Evolutionary conservation across 2,113 vertebrate species (phyloP), one percentile per base, ranked within the genome.

Genomic region (Zosterops borbonicus): DNA sequence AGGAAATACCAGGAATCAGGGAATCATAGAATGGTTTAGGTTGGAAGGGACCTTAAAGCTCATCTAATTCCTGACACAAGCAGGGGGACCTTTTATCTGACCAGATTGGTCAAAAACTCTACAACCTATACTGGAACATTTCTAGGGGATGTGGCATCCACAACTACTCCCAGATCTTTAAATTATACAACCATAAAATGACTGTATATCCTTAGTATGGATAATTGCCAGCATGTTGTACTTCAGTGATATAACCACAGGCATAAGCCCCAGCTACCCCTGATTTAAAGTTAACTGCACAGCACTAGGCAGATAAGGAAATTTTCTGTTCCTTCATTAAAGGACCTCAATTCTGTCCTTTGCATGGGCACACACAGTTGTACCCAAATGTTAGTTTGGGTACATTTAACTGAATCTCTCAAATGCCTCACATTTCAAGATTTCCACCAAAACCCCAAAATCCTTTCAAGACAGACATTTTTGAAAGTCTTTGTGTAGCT

Each of bases 91-190:
- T 65, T 75, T 6, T 10, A n/a, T 39, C 41, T 37, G 16, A 35
- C 2, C 10, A 63, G 14, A 11, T 15, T 76, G 63, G n/a, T 73
- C 24, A 53, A 39, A 70, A 76, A 25, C 31, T 31, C 10, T 12
- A 1, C 74, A 20, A 3, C 31, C 21, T 35, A 2, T 3, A 9
- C n/a, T 15, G 9, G 21, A 76, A 46, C 7, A 49, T 1, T 25
- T 47, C 11, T 13, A 56, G 9, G 24, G 13, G 9, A 29, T 56
- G 13, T 20, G 9, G 13, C 9, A 35, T 9, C 9, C 12, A 24
- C 37, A 46, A 7, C 10, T 21, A 11, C 39, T 49, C 35, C 29
- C n/a, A 89, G 27, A 65, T 4, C 20, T 60, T 82, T 56, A 82
- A 63, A 31, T 63, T 18, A 58, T 37, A 11, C 28, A 63, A 8